phyloP scores from a whole-genome alignment of 2,797 vertebrate genomes.

The Hybognathus amarus region DNA sequence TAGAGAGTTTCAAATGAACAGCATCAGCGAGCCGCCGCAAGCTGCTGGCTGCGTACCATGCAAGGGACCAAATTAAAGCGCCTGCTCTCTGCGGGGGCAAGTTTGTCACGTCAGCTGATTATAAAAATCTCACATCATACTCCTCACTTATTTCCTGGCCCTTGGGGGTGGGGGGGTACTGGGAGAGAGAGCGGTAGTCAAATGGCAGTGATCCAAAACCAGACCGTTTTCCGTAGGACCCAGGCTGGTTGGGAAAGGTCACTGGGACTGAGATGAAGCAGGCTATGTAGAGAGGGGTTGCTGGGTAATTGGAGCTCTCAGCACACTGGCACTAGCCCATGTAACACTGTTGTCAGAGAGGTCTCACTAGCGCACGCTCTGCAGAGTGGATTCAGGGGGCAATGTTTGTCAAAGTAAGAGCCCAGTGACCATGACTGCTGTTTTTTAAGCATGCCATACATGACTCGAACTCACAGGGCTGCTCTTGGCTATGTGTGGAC shows the following conservation, averaged over 20 bases:
- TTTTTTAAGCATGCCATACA: slow-evolving; percentile 47
- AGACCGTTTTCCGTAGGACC: background rate
- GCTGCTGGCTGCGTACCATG: slow-evolving; percentile 48
- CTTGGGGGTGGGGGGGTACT: background rate
- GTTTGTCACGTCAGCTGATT: slow-evolving; percentile 66
- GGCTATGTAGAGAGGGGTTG: slow-evolving; percentile 27
- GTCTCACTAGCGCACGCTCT: slow-evolving; percentile 8
- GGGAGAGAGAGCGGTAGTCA: background rate
- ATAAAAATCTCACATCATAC: slow-evolving; percentile 56
- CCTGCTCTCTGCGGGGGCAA: slow-evolving; percentile 59
- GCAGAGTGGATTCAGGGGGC: slow-evolving; percentile 2
- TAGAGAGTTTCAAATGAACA: slow-evolving; percentile 59
- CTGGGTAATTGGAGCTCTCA: slow-evolving; percentile 56
- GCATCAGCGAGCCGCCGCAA: slow-evolving; percentile 46
- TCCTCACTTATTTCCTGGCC: slow-evolving; percentile 47
- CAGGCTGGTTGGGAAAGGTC: slow-evolving; percentile 51
- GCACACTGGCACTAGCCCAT: slow-evolving; percentile 47
- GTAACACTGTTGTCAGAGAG: slow-evolving; percentile 45
- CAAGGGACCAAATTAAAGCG: slow-evolving; percentile 57
- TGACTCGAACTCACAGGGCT: slow-evolving; percentile 30
- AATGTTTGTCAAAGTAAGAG: slow-evolving; percentile 36
- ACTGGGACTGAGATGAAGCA: slow-evolving; percentile 47
- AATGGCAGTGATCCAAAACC: slow-evolving; percentile 32
- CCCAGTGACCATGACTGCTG: slow-evolving; percentile 49
- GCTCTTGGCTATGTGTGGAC: slow-evolving; percentile 19